A percentile compares a stretch with the other conserved stretches of the same genome.
Conservation (phyloP, 2,888 invertebrate genomes). For the Psylliodes chrysocephalus region DNA sequence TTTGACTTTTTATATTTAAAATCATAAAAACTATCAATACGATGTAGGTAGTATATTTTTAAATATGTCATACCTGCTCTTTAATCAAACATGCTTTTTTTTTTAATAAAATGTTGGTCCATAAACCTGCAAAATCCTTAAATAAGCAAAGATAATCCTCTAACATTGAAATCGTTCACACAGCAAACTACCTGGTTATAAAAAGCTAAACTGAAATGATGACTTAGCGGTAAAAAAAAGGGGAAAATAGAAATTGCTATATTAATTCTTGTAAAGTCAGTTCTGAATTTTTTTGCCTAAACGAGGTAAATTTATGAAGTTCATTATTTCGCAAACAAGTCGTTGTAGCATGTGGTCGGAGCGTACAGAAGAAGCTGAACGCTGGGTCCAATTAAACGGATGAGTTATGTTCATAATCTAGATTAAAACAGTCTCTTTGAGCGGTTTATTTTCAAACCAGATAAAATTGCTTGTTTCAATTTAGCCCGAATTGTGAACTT, state of each 20-base stretch:
- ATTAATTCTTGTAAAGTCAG: constrained; percentile 53
- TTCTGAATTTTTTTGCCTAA: constrained; percentile 51
- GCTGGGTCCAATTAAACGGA: constrained; percentile 45
- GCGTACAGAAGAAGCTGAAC: constrained; percentile 42
- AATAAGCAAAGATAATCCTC: constrained; percentile 1
- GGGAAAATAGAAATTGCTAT: constrained; percentile 24
- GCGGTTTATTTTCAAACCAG: constrained; percentile 43
- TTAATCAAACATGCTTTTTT: not conserved
- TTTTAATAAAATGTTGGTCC: not conserved
- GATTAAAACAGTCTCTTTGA: constrained; percentile 51
- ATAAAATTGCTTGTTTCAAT: constrained; percentile 49
- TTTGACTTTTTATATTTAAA: no score
- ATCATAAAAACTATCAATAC: no score
- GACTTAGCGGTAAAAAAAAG: constrained; percentile 14
- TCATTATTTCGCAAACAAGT: constrained; percentile 57
- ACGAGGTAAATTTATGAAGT: constrained; percentile 58
- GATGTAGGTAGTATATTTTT: no score
- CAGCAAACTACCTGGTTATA: constrained; percentile 1
- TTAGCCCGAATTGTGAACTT: constrained; percentile 35
- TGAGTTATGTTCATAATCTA: constrained; percentile 51
- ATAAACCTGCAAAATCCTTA: not conserved
- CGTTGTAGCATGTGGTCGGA: constrained; percentile 51
- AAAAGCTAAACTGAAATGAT: constrained; percentile 7
- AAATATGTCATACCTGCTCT: no score
- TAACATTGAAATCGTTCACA: not conserved